A percentile compares a stretch with the other conserved stretches of the same genome.
Conservation (phyloP, 2,797 vertebrate species). For the Chelidonichthys spinosus region DNA sequence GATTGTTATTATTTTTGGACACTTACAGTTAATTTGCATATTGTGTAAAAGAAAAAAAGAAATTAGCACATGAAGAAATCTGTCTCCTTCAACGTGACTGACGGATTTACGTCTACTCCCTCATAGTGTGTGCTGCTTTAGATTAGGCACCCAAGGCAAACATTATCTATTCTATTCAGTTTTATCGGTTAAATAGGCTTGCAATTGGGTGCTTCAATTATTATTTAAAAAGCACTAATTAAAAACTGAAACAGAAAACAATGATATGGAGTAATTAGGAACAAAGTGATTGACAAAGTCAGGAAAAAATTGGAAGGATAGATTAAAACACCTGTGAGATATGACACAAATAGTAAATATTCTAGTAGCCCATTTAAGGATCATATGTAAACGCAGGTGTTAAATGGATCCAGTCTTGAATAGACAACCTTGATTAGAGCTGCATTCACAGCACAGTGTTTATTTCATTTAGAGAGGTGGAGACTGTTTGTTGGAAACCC, state of each 20-base stretch:
- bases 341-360: slow-evolving; percentile 11
- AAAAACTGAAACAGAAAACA: background rate
- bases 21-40: background rate
- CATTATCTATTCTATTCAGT: background rate
- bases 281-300: background rate
- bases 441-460: slow-evolving; percentile 45
- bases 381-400: slow-evolving; percentile 6
- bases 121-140: background rate
- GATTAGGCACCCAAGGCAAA: background rate
- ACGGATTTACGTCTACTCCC: background rate
- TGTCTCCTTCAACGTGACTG: background rate
- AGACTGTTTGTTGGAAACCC: slow-evolving; percentile 12
- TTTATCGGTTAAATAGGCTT: background rate
- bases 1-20: background rate
- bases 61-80: background rate
- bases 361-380: slow-evolving; percentile 15
- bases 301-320: background rate
- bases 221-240: background rate
- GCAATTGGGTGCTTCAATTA: background rate
- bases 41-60: background rate
- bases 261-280: background rate
- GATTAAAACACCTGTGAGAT: background rate
- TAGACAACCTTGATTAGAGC: slow-evolving; percentile 1
- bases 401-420: slow-evolving; percentile 29
- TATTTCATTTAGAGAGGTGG: slow-evolving; percentile 62